phyloP scores from a whole-genome alignment of 2,113 vertebrate species.

The Petrocephalus microphthalmus region DNA sequence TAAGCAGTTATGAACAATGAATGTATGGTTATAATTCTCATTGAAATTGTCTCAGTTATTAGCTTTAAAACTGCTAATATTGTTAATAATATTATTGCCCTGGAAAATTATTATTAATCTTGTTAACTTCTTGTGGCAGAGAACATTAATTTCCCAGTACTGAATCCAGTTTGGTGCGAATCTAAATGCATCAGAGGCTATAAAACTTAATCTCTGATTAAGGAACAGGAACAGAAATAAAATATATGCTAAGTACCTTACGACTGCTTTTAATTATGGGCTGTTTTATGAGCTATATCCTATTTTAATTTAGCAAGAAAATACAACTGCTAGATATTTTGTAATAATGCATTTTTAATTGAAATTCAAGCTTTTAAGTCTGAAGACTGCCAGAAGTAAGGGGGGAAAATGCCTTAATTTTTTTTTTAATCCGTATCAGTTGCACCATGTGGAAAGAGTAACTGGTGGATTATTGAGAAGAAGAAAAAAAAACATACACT shows the following conservation, averaged over 20 bases:
- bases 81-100: neutral
- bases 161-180: neutral
- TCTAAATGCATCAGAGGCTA: neutral
- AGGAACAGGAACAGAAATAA: neutral
- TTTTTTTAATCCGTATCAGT: slow-evolving; percentile 58
- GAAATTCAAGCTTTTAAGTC: slow-evolving; percentile 46
- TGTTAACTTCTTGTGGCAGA: neutral
- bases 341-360: slow-evolving; percentile 49
- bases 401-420: slow-evolving; percentile 60
- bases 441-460: slow-evolving; percentile 57
- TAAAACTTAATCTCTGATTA: slow-evolving; percentile 12
- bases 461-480: slow-evolving; percentile 51
- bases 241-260: slow-evolving; percentile 14
- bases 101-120: neutral
- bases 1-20: neutral
- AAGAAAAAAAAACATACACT: slow-evolving; percentile 6
- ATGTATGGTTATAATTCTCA: neutral
- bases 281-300: slow-evolving; percentile 40
- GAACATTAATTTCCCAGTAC: neutral
- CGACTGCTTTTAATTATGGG: slow-evolving; percentile 40
- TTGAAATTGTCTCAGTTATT: neutral
- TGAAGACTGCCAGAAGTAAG: slow-evolving; percentile 53
- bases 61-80: neutral
- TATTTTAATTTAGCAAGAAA: slow-evolving; percentile 45
- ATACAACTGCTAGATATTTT: slow-evolving; percentile 46